These are phyloP conservation scores for Bryconaethiops microstoma DNA, from an alignment of 2,797 vertebrate genomes.

Conservation along the genomic window DNA sequence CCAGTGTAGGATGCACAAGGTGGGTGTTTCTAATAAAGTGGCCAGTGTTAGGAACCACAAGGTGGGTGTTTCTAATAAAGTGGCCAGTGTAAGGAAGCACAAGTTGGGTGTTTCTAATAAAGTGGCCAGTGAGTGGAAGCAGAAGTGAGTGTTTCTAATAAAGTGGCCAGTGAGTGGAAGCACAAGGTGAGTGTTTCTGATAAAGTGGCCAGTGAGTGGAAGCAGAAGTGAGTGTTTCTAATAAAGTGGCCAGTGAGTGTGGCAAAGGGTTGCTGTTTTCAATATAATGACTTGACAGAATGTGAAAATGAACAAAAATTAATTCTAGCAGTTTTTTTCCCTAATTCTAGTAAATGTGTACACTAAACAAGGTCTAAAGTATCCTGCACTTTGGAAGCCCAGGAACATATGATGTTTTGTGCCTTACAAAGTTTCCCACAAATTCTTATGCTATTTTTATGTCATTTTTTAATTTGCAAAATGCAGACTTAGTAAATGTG, in stretches of 20 bases:
- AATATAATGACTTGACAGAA: too few species aligned
- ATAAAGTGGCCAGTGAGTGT: not conserved
- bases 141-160: not conserved
- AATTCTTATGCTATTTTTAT: not conserved
- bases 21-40: not conserved
- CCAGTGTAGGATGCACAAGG: not conserved
- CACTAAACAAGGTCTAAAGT: not conserved
- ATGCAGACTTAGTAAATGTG: not conserved
- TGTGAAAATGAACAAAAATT: not conserved
- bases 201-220: not conserved
- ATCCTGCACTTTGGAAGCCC: not conserved
- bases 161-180: not conserved
- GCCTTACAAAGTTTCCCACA: constrained; percentile 59
- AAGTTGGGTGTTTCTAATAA: not conserved
- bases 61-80: not conserved
- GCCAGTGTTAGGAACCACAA: not conserved
- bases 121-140: not conserved
- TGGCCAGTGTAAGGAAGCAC: not conserved
- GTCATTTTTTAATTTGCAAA: not conserved
- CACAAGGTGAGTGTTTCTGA: not conserved
- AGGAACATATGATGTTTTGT: constrained; percentile 41
- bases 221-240: not conserved
- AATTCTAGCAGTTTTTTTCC: not conserved
- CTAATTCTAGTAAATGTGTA: not conserved
- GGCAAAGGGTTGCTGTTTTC: not conserved